Evolutionary conservation across 30 jellyfish, hydroid and myxozoan genomes (phyloP).

Genomic region (Clytia hemisphaerica): DNA sequence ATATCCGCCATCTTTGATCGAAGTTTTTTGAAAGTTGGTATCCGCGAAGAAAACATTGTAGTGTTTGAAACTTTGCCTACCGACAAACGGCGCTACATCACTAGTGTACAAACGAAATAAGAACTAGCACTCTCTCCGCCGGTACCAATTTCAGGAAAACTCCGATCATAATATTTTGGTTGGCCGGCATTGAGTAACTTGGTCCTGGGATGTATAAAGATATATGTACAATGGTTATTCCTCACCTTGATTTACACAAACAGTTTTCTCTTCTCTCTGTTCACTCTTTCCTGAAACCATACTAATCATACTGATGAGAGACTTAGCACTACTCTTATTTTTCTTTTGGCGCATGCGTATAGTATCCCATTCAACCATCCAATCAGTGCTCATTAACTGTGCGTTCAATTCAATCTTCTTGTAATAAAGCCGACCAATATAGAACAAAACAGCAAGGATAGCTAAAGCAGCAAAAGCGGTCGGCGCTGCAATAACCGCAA

Average conservation of each 20-base stretch:
- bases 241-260: conserved; percentile 38
- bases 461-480: conserved; percentile 1
- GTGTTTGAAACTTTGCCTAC: too few relatives aligned
- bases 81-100: too few relatives aligned
- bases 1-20: too few relatives aligned
- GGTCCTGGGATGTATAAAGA: too few relatives aligned
- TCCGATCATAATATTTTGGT: too few relatives aligned
- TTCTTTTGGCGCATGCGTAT: conserved; percentile 37
- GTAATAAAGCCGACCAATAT: conserved; percentile 10
- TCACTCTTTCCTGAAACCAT: conserved; percentile 40
- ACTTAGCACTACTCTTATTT: conserved; percentile 50
- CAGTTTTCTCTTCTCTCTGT: conserved; percentile 7
- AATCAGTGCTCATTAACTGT: conserved; percentile 52
- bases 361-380: conserved; percentile 62
- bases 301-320: conserved; percentile 30
- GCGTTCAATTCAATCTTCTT: conserved; percentile 35
- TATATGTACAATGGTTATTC: too few relatives aligned
- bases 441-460: conserved; percentile 6
- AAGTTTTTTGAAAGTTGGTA: too few relatives aligned
- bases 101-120: too few relatives aligned
- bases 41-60: too few relatives aligned
- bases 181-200: too few relatives aligned
- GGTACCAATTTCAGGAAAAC: too few relatives aligned
- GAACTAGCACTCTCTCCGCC: too few relatives aligned
- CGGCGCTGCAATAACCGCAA: conserved; percentile 15